phyloP scores from a whole-genome alignment of 2,888 invertebrate genomes.

The Cheilosia soror region DNA sequence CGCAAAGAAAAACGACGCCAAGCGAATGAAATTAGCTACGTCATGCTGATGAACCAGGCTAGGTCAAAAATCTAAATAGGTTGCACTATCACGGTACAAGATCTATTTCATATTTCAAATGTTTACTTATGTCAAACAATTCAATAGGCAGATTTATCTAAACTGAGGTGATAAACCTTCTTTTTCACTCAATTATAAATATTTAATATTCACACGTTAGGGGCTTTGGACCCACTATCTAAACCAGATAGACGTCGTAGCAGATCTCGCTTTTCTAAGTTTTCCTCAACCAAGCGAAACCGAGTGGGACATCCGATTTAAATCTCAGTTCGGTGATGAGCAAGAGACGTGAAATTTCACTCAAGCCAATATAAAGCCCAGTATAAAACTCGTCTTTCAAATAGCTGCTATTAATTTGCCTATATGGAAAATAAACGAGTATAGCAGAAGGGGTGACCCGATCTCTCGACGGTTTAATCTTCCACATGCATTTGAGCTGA shows the following conservation, averaged over 20 bases:
- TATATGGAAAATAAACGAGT: constrained; percentile 25
- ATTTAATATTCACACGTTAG: constrained; percentile 47
- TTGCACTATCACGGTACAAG: constrained; percentile 18
- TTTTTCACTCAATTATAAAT: constrained; percentile 57
- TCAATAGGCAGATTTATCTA: constrained; percentile 1
- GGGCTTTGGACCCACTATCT: neutral
- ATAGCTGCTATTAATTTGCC: constrained; percentile 38
- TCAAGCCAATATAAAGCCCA: constrained; percentile 25
- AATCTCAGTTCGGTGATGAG: neutral
- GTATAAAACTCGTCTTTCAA: constrained; percentile 20
- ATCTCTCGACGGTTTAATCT: constrained; percentile 17
- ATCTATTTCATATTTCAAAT: constrained; percentile 29
- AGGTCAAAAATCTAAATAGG: neutral
- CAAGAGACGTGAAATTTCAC: constrained; percentile 25
- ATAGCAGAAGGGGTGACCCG: constrained; percentile 57
- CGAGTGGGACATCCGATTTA: neutral
- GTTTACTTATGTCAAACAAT: neutral
- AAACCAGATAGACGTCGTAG: neutral
- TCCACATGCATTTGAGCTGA: constrained; percentile 35
- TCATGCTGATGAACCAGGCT: constrained; percentile 28
- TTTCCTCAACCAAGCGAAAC: constrained; percentile 57
- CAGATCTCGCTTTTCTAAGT: constrained; percentile 25
- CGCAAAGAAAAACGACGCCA: neutral
- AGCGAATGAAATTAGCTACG: neutral
- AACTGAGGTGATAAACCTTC: constrained; percentile 11